These are phyloP conservation scores for Trematomus loennbergii DNA, from an alignment of 2,113 vertebrate species.

Conservation along the genomic window DNA sequence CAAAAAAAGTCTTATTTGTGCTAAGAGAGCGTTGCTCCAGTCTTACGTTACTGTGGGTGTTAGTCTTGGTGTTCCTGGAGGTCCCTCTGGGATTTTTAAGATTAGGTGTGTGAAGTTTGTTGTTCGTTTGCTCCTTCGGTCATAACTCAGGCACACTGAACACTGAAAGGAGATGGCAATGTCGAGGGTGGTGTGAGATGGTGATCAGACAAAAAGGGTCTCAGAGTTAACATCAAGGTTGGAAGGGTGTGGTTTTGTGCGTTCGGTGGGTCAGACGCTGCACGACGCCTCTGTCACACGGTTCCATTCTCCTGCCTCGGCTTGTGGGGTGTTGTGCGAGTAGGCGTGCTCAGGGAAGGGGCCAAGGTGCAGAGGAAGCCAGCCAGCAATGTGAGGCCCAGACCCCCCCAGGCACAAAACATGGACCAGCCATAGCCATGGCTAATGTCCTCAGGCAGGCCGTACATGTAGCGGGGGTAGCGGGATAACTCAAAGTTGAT, in stretches of 20 bases:
- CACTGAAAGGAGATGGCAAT: slow-evolving; percentile 63
- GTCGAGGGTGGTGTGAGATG: slow-evolving; percentile 62
- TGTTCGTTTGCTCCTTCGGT: slow-evolving; percentile 55
- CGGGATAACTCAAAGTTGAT: slow-evolving; percentile 96
- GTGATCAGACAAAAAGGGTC: slow-evolving; percentile 72
- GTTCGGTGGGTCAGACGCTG: slow-evolving; percentile 51
- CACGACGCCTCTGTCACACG: slow-evolving; percentile 84
- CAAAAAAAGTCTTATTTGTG: slow-evolving; percentile 64
- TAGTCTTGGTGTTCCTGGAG: slow-evolving; percentile 49
- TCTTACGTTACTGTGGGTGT: slow-evolving; percentile 49
- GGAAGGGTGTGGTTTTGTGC: slow-evolving; percentile 63
- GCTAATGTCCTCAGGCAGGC: slow-evolving; percentile 95
- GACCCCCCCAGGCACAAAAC: slow-evolving; percentile 96
- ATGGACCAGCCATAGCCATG: slow-evolving; percentile 98
- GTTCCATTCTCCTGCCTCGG: slow-evolving; percentile 93
- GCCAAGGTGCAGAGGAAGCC: slow-evolving; percentile 95
- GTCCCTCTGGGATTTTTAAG: slow-evolving; percentile 40
- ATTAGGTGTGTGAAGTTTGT: slow-evolving; percentile 62
- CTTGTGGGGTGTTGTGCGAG: slow-evolving; percentile 89
- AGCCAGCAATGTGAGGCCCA: slow-evolving; percentile 93
- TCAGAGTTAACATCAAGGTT: slow-evolving; percentile 73
- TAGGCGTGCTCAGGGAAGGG: slow-evolving; percentile 89
- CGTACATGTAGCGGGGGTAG: slow-evolving; percentile 92
- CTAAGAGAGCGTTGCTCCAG: slow-evolving; percentile 55
- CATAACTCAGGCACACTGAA: slow-evolving; percentile 73